Conservation (phyloP, 1,140 invertebrate genomes). For the Camponotus vicinus region DNA sequence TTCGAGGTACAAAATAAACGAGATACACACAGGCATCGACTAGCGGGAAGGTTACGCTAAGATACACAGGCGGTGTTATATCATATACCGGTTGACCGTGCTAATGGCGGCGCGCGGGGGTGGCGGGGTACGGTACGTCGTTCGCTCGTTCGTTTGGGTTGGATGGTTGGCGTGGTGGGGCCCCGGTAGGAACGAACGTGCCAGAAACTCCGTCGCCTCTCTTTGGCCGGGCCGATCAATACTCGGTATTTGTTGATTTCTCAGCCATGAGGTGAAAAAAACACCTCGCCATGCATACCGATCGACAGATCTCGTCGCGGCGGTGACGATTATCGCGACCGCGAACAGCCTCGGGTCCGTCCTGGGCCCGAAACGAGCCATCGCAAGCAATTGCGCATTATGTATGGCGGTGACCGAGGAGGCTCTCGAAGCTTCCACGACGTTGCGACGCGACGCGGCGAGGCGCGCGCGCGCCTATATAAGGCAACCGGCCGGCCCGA, state of each 20-base stretch:
- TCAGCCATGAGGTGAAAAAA: background rate
- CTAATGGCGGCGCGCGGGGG: slow-evolving; percentile 4
- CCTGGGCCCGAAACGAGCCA: background rate
- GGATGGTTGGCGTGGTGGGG: slow-evolving; percentile 75
- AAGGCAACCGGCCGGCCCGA: slow-evolving; percentile 72
- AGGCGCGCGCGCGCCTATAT: slow-evolving; percentile 77
- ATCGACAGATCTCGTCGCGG: background rate
- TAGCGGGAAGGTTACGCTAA: slow-evolving; percentile 4
- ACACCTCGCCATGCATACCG: rapidly evolving
- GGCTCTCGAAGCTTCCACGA: slow-evolving; percentile 80
- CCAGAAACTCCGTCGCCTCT: slow-evolving; percentile 79
- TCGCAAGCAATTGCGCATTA: slow-evolving; percentile 41
- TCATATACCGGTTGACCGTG: slow-evolving; percentile 52
- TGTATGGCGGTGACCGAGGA: slow-evolving; percentile 44
- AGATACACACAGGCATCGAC: background rate
- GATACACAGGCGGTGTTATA: slow-evolving; percentile 35
- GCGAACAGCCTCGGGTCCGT: rapidly evolving
- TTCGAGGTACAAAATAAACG: background rate
- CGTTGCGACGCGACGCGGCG: slow-evolving; percentile 68
- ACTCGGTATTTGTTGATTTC: slow-evolving; percentile 65
- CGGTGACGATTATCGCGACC: background rate
- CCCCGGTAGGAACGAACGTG: slow-evolving; percentile 78
- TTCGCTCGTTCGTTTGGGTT: slow-evolving; percentile 1
- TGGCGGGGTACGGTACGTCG: background rate
- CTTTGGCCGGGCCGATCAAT: slow-evolving; percentile 79